Percentiles rank a stretch among this genome's conserved stretches.
These are phyloP conservation scores for Corvus cornix DNA, from an alignment of 2,113 vertebrate genomes.

Conservation along the genomic window DNA sequence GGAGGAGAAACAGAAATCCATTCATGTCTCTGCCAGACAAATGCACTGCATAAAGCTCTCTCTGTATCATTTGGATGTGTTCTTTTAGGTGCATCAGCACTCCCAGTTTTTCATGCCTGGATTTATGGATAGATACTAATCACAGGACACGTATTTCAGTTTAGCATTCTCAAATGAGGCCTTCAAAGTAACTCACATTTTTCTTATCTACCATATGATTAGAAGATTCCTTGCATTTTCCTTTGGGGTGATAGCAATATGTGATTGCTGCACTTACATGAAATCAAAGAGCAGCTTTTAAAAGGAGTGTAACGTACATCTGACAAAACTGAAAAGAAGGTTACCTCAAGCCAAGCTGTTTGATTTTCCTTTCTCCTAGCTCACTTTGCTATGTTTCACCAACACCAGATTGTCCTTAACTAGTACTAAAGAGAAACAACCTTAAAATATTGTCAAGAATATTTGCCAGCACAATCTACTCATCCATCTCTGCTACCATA, in stretches of 20 bases:
- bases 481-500: not conserved
- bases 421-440: not conserved
- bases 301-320: not conserved
- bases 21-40: slow-evolving; percentile 6
- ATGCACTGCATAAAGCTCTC: not conserved
- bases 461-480: not conserved
- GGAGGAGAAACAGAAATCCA: not conserved
- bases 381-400: not conserved
- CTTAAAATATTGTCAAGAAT: not conserved
- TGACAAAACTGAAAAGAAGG: not conserved
- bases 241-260: not conserved
- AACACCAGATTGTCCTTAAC: not conserved
- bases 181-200: not conserved
- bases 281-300: not conserved
- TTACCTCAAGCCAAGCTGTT: not conserved
- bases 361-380: not conserved
- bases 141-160: not conserved
- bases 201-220: not conserved
- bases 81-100: not conserved
- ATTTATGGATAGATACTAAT: not conserved
- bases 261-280: not conserved
- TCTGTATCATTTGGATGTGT: not conserved
- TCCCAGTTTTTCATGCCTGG: not conserved
- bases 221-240: not conserved
- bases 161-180: not conserved